phyloP scores from a whole-genome alignment of 2,888 invertebrate species.

The Apamea anceps region DNA sequence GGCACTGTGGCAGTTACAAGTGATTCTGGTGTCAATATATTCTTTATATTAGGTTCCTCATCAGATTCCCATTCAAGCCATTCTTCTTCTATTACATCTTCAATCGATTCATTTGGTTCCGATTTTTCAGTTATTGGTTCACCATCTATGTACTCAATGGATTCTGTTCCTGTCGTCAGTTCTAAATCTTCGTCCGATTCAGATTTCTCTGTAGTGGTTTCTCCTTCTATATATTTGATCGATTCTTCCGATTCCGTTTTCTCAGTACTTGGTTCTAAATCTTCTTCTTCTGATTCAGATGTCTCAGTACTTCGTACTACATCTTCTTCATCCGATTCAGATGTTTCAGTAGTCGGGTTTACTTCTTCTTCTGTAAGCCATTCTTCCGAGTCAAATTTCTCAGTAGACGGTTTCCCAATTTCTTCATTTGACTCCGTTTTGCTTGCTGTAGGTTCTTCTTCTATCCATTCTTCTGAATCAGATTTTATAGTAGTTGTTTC shows the following conservation, averaged over 20 bases:
- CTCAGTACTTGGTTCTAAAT: neutral
- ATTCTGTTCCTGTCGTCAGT: neutral
- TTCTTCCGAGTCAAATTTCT: neutral
- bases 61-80: conserved; percentile 21
- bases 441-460: neutral
- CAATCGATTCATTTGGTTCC: neutral
- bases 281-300: neutral
- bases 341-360: neutral
- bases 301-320: neutral
- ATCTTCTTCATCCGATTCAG: neutral
- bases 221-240: neutral
- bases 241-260: neutral
- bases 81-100: neutral
- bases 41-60: neutral
- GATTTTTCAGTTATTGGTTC: neutral
- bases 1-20: neutral
- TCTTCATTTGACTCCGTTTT: neutral
- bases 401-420: neutral
- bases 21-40: conserved; percentile 17
- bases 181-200: neutral
- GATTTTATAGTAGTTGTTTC: neutral
- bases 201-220: neutral
- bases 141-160: neutral
- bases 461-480: neutral
- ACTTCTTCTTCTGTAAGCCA: neutral